Evolutionary conservation across 2,113 vertebrate species (phyloP).

Genomic region (Halichoeres trimaculatus): DNA sequence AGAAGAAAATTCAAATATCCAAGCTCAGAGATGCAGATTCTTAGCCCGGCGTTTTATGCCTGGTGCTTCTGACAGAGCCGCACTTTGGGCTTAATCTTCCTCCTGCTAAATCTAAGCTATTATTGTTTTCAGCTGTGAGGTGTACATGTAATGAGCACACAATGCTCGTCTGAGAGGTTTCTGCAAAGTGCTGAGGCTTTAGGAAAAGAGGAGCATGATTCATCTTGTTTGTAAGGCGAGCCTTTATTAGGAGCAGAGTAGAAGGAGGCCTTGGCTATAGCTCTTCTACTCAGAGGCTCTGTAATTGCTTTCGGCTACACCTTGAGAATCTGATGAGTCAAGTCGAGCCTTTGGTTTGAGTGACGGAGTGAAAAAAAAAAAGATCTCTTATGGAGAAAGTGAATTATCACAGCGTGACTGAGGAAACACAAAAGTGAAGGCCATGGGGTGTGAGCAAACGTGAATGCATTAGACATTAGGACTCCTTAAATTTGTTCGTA

Average conservation of each 20-base stretch:
- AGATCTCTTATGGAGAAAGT: slow-evolving; percentile 39
- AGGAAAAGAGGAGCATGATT: slow-evolving; percentile 74
- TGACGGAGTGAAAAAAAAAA: slow-evolving; percentile 57
- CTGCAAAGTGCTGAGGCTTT: slow-evolving; percentile 71
- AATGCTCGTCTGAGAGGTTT: slow-evolving; percentile 57
- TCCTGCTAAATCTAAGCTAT: slow-evolving; percentile 39
- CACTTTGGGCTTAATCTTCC: slow-evolving; percentile 39
- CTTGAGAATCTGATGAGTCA: slow-evolving; percentile 79
- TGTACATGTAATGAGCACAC: slow-evolving; percentile 64
- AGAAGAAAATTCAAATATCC: background rate
- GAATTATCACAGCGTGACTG: slow-evolving; percentile 61
- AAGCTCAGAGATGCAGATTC: background rate
- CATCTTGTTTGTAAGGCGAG: slow-evolving; percentile 76
- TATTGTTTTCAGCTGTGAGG: slow-evolving; percentile 65
- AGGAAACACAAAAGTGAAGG: slow-evolving; percentile 46
- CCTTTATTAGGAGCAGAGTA: slow-evolving; percentile 66
- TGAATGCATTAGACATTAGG: slow-evolving; percentile 47
- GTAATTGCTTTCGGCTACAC: slow-evolving; percentile 80
- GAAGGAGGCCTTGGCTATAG: slow-evolving; percentile 54
- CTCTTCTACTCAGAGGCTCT: slow-evolving; percentile 62
- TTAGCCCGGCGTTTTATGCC: background rate
- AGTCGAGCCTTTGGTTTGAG: slow-evolving; percentile 70
- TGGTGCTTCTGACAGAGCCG: background rate
- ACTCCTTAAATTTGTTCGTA: slow-evolving; percentile 32
- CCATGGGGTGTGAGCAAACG: slow-evolving; percentile 25